Evolutionary conservation across 2,797 vertebrate species (phyloP).

Genomic region (Anolis apletophallus): DNA sequence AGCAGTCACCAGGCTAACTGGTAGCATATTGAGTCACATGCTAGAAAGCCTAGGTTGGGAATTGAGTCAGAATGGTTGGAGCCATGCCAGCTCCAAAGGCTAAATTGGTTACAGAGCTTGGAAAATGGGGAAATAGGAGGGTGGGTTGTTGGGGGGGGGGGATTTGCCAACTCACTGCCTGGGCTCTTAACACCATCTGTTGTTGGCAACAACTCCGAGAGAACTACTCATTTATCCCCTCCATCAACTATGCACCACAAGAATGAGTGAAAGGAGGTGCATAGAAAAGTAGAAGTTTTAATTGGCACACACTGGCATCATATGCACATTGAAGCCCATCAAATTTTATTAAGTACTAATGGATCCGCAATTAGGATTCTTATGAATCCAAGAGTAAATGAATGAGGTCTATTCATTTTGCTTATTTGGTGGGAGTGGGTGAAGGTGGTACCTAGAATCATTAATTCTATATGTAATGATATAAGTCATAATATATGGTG

Average conservation of each 20-base stretch:
- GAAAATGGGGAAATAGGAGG: slow-evolving; percentile 7
- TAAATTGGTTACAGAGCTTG: slow-evolving; percentile 74
- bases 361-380: slow-evolving; percentile 35
- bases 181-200: slow-evolving; percentile 67
- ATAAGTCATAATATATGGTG: background rate
- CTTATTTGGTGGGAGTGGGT: background rate
- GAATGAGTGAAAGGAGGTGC: slow-evolving; percentile 59
- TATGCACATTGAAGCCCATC: slow-evolving; percentile 56
- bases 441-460: background rate
- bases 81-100: slow-evolving; percentile 69
- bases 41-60: slow-evolving; percentile 68
- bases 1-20: slow-evolving; percentile 69
- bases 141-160: slow-evolving; percentile 46
- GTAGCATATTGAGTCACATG: slow-evolving; percentile 65
- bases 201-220: slow-evolving; percentile 74
- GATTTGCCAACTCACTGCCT: slow-evolving; percentile 62
- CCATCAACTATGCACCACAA: slow-evolving; percentile 63
- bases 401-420: background rate
- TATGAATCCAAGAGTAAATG: slow-evolving; percentile 23
- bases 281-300: slow-evolving; percentile 66
- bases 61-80: slow-evolving; percentile 69
- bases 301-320: slow-evolving; percentile 54
- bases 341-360: slow-evolving; percentile 48
- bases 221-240: slow-evolving; percentile 68
- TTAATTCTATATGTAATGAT: background rate